Base-by-base conservation (phyloP, 1,140 invertebrate genomes). In the Oscheius sp. region DNA sequence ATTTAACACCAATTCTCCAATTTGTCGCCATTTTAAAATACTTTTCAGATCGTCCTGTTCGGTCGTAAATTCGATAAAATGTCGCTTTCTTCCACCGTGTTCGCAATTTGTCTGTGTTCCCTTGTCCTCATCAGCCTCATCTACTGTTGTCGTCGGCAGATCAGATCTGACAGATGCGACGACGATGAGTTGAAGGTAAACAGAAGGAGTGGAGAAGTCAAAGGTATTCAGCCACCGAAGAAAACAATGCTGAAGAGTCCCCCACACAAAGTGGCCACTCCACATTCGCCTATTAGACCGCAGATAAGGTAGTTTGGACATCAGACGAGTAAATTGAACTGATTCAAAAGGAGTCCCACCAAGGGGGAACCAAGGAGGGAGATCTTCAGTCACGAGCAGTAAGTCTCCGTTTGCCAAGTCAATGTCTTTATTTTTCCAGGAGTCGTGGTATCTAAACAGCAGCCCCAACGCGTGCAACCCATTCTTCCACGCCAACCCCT, bases 21-120 rank as follows among this genome's bases (percentile, higher is more conserved):
- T n/a, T 3, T n/a, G 34, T 64, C 23, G 20, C 31, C 36, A 3
- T 34, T 34, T n/a, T 20, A 20, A 31, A 64, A 64, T 64, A n/a
- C n/a, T 15, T 29, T 68, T 20, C 20, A 68, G 66, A 63, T 55
- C 26, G 62, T 26, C 55, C 2, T 68, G 26, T 28, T 68, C 66
- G 66, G 55, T 4, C 46, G 62, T 46, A 59, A 66, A 20, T 31
- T 68, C 45, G 20, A 65, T 46, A 68, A 68, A 46, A 35, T 31
- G 66, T 10, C 26, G 2, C 66, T 68, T 3, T 23, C 66, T 28
- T 46, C 26, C 3, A 3, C 29, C 3, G 49, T 65, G 2, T 68
- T 68, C 66, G 63, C 62, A 23, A 31, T 68, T 31, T 59, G 45
- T n/a, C 46, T 68, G 46, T 46, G 66, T 28, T 46, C 66, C n/a